phyloP scores from a whole-genome alignment of 2,888 invertebrate genomes.

The Agrilus biguttatus region DNA sequence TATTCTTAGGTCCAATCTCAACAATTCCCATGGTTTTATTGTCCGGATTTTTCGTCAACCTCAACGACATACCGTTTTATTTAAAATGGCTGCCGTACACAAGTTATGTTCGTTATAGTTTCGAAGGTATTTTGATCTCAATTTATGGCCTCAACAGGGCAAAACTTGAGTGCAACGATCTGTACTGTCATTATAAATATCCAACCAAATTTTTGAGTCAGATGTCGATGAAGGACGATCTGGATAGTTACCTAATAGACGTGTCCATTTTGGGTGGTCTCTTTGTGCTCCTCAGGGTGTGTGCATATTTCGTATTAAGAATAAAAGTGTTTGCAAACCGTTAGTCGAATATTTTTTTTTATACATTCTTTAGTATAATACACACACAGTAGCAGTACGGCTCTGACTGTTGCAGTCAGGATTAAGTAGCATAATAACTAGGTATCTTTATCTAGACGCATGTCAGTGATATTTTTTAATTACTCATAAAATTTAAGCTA shows the following conservation, averaged over 20 bases:
- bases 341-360: constrained; percentile 5
- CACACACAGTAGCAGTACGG: no score
- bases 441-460: no score
- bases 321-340: constrained; percentile 50
- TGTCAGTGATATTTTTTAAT: no score
- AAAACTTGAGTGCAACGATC: constrained; percentile 66
- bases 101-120: constrained; percentile 83
- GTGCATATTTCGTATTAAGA: constrained; percentile 71
- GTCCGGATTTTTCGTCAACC: constrained; percentile 89
- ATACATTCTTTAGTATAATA: not conserved
- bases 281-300: constrained; percentile 62
- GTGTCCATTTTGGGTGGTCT: constrained; percentile 67
- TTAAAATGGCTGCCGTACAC: constrained; percentile 80
- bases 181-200: constrained; percentile 71
- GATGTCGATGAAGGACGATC: constrained; percentile 64
- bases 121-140: constrained; percentile 83
- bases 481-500: no score
- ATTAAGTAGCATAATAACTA: no score
- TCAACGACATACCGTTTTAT: constrained; percentile 80
- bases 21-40: constrained; percentile 85
- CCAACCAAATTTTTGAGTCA: constrained; percentile 73
- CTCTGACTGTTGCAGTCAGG: no score
- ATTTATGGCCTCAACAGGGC: constrained; percentile 80
- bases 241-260: constrained; percentile 59
- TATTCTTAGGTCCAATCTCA: constrained; percentile 73